Evolutionary conservation across 2,888 invertebrate species (phyloP).

Genomic region (Baccha elongata): DNA sequence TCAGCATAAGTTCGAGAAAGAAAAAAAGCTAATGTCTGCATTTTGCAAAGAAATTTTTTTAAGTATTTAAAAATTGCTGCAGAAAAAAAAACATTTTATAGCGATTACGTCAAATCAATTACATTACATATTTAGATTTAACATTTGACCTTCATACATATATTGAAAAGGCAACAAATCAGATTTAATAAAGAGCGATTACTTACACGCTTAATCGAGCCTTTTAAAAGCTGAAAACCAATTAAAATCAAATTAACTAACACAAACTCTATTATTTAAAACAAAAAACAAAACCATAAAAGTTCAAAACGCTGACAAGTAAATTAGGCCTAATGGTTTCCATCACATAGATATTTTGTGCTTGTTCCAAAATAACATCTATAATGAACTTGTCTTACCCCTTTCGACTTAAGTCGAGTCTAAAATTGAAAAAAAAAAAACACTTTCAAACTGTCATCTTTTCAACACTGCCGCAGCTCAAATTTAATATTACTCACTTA

Average conservation of each 20-base stretch:
- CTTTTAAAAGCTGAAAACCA: not conserved
- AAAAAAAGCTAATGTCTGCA: too few species aligned
- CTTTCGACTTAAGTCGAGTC: not conserved
- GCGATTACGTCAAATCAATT: too few species aligned
- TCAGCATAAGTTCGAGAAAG: too few species aligned
- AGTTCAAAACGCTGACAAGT: conserved; percentile 1
- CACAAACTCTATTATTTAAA: too few species aligned
- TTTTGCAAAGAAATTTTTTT: too few species aligned
- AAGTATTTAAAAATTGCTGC: too few species aligned
- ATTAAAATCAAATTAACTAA: too few species aligned
- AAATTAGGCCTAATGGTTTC: conserved; percentile 13
- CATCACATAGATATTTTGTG: not conserved
- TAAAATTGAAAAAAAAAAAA: not conserved
- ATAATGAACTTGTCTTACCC: not conserved
- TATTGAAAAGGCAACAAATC: not conserved
- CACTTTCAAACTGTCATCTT: conserved; percentile 8
- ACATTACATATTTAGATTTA: too few species aligned
- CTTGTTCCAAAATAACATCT: not conserved
- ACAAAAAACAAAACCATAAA: not conserved
- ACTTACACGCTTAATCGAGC: conserved; percentile 10
- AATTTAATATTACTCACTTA: conserved; percentile 28
- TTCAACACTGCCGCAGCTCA: not conserved
- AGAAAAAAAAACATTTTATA: too few species aligned
- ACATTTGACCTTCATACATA: too few species aligned
- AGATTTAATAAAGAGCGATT: not conserved